These are phyloP conservation scores for Lamellibrachia luymesi DNA, from an alignment of 1,140 invertebrate species.

Conservation along the genomic window DNA sequence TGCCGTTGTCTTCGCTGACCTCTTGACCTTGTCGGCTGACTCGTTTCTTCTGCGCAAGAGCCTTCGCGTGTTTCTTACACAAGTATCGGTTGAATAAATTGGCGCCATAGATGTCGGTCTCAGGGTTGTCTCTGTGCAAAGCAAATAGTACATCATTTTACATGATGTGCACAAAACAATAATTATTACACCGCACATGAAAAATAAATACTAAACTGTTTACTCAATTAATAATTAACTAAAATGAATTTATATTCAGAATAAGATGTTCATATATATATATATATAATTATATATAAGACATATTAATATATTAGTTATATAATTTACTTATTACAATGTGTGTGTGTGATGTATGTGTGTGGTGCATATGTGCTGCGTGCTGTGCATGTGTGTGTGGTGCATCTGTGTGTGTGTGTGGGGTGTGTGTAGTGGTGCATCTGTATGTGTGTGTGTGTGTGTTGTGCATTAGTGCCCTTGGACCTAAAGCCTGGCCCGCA, in stretches of 20 bases:
- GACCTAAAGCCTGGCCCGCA: too few species aligned
- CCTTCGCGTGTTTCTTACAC: conserved; percentile 33
- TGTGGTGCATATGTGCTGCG: too few species aligned
- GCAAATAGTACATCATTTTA: conserved; percentile 9
- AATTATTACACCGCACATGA: background rate
- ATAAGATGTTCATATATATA: background rate
- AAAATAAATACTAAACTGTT: background rate
- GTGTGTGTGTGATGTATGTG: too few species aligned
- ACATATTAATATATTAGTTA: conserved; percentile 7
- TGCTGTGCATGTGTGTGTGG: too few species aligned
- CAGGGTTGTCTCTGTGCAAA: conserved; percentile 68
- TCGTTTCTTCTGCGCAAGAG: background rate
- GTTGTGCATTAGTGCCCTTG: too few species aligned
- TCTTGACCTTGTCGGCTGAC: conserved; percentile 12
- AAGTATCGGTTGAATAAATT: conserved; percentile 73
- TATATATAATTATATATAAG: conserved; percentile 7
- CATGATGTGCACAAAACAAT: background rate
- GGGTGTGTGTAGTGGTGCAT: too few species aligned
- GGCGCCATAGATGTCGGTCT: conserved; percentile 72
- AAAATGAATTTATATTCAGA: background rate
- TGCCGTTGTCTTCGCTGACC: background rate
- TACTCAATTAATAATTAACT: too few species aligned
- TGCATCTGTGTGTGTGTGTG: too few species aligned
- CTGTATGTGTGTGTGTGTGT: too few species aligned
- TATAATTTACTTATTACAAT: too few species aligned